These are phyloP conservation scores for Scaptomyza pallida DNA, from an alignment of 1,140 invertebrate genomes.

Conservation along the genomic window DNA sequence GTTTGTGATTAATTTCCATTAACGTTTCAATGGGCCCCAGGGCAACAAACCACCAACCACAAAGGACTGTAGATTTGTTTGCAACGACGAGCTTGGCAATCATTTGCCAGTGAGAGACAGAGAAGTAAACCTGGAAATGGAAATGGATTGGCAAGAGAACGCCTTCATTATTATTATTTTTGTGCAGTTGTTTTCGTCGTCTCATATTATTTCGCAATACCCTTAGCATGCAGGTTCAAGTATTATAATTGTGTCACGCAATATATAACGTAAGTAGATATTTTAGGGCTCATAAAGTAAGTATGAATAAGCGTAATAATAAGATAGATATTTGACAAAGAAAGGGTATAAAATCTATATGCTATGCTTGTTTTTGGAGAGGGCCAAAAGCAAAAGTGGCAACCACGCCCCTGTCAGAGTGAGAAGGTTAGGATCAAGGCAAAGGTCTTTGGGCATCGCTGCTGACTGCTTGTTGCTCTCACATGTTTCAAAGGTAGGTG, in stretches of 20 bases:
- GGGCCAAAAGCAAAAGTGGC: constrained; percentile 56
- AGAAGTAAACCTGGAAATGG: constrained; percentile 32
- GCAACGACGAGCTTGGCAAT: constrained; percentile 7
- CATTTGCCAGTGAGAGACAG: neutral
- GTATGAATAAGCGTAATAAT: neutral
- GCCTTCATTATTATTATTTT: constrained; percentile 62
- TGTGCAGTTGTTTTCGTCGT: constrained; percentile 21
- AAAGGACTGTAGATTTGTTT: constrained; percentile 33
- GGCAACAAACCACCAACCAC: constrained; percentile 9
- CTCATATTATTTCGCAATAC: neutral
- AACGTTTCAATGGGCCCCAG: constrained; percentile 6
- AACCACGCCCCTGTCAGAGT: constrained; percentile 44
- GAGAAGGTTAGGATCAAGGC: neutral
- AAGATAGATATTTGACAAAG: neutral
- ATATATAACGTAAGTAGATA: constrained; percentile 6
- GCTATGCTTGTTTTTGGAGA: constrained; percentile 7
- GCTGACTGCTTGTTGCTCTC: constrained; percentile 4
- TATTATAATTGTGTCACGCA: constrained; percentile 12
- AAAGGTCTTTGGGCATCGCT: constrained; percentile 8
- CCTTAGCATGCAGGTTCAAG: constrained; percentile 1
- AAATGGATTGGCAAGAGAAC: constrained; percentile 64
- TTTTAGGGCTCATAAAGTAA: neutral
- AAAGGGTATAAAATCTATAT: neutral
- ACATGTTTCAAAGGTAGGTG: constrained; percentile 45
- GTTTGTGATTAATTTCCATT: constrained; percentile 59